These are phyloP conservation scores for Fistularia commersonii DNA, from an alignment of 2,797 vertebrate species.

Conservation along the genomic window DNA sequence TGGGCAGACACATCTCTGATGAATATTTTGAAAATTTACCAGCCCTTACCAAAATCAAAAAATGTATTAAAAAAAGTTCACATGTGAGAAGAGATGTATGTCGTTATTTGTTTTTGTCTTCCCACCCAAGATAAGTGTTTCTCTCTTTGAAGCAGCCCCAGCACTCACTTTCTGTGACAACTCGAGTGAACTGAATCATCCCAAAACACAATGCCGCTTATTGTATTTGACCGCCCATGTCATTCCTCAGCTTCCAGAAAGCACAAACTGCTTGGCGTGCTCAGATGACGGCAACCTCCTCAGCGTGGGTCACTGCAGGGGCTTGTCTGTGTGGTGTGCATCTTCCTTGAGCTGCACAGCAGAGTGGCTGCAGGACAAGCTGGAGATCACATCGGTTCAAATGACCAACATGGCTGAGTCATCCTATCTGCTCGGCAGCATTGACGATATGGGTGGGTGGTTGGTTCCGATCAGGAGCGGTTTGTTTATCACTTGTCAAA, in stretches of 20 bases:
- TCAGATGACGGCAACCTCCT: constrained; percentile 74
- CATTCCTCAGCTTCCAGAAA: constrained; percentile 68
- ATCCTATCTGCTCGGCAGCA: constrained; percentile 69
- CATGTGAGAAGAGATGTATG: too few species aligned
- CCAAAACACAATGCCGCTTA: neutral
- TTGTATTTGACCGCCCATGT: neutral
- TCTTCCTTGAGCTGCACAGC: constrained; percentile 41
- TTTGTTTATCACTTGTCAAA: neutral
- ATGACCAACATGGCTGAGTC: constrained; percentile 58
- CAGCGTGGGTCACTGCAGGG: constrained; percentile 74
- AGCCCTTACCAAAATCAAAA: too few species aligned
- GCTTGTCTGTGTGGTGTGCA: constrained; percentile 75
- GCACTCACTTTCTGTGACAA: too few species aligned
- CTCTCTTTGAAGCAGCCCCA: too few species aligned
- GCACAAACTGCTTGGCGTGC: constrained; percentile 74
- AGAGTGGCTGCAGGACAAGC: constrained; percentile 70
- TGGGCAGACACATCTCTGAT: too few species aligned
- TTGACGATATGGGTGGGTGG: constrained; percentile 86
- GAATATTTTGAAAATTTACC: too few species aligned
- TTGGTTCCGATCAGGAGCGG: neutral
- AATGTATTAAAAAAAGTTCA: too few species aligned
- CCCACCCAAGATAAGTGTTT: too few species aligned
- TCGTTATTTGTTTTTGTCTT: too few species aligned
- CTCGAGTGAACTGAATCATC: too few species aligned
- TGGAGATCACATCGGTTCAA: constrained; percentile 76